phyloP scores from a whole-genome alignment of 2,797 vertebrate species.

The Hippoglossus hippoglossus region DNA sequence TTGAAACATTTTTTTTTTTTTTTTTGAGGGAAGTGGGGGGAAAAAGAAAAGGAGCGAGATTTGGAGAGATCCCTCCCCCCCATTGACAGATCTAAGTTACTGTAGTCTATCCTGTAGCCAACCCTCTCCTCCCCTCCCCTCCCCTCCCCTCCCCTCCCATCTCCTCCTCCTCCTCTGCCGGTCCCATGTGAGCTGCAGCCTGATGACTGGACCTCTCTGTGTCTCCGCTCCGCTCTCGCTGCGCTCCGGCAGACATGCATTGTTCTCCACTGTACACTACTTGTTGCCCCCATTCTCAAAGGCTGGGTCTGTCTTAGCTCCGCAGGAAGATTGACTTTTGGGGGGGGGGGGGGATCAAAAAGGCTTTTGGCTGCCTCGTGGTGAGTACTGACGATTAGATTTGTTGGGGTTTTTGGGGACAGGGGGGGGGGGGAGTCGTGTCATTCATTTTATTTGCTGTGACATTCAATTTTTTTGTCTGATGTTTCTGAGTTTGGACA shows the following conservation, averaged over 20 bases:
- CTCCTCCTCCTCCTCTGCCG: conserved; percentile 45
- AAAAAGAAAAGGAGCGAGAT: conserved; percentile 18
- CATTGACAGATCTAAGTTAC: conserved; percentile 52
- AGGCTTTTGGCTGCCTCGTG: conserved; percentile 32
- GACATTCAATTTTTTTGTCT: background rate
- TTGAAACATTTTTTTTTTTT: conserved; percentile 46
- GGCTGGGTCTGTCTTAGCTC: conserved; percentile 43
- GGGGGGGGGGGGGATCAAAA: too few relatives aligned
- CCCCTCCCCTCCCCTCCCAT: conserved; percentile 7
- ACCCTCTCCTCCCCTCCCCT: conserved; percentile 13
- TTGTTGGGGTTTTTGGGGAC: background rate
- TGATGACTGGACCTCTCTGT: conserved; percentile 75
- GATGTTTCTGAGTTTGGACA: background rate
- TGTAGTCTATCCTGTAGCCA: conserved; percentile 62
- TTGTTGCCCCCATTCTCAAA: conserved; percentile 71
- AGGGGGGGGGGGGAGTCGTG: conserved; percentile 8
- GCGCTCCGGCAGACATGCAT: conserved; percentile 77
- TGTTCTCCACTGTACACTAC: conserved; percentile 78
- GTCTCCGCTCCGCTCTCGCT: conserved; percentile 67
- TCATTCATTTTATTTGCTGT: conserved; percentile 52
- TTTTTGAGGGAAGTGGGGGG: conserved; percentile 20
- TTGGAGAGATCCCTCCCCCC: conserved; percentile 63
- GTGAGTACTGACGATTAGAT: conserved; percentile 65
- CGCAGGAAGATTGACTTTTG: conserved; percentile 20
- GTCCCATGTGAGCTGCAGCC: conserved; percentile 75